phyloP scores from a whole-genome alignment of 2,797 vertebrate genomes.

The Pangasius macronema region DNA sequence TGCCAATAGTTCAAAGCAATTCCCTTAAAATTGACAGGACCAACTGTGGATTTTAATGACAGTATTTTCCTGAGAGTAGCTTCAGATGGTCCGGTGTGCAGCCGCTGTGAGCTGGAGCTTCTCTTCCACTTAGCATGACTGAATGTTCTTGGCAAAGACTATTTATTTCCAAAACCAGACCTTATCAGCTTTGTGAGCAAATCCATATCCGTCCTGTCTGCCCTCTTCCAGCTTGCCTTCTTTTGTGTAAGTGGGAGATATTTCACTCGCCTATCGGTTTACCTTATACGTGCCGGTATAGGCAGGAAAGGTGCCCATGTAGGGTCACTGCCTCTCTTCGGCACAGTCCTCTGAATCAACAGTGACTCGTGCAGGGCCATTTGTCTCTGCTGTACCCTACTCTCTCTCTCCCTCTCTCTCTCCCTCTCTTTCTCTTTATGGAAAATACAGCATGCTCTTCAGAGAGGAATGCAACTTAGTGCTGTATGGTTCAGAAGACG shows the following conservation, averaged over 20 bases:
- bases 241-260: conserved; percentile 81
- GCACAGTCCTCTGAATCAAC: conserved; percentile 63
- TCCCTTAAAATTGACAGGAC: conserved; percentile 8
- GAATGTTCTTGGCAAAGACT: conserved; percentile 77
- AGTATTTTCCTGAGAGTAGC: conserved; percentile 12
- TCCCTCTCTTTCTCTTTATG: conserved; percentile 51
- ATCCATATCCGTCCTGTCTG: conserved; percentile 80
- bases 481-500: conserved; percentile 40
- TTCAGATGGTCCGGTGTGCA: conserved; percentile 14
- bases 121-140: conserved; percentile 73
- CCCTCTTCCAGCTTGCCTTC: conserved; percentile 71
- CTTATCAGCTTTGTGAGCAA: conserved; percentile 78
- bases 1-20: not conserved
- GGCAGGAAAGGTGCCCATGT: conserved; percentile 80
- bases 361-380: conserved; percentile 49
- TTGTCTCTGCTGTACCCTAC: conserved; percentile 58
- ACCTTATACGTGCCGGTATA: conserved; percentile 79
- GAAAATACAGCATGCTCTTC: conserved; percentile 56
- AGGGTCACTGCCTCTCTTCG: conserved; percentile 78
- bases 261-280: conserved; percentile 81
- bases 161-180: conserved; percentile 80
- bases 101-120: conserved; percentile 37
- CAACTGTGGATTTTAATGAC: conserved; percentile 22
- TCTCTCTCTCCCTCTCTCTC: conserved; percentile 66
- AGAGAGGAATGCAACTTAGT: conserved; percentile 49